Evolutionary conservation across 2,113 vertebrate species (phyloP), one percentile per base, ranked within the genome.

Genomic region (Trogon surrucura): DNA sequence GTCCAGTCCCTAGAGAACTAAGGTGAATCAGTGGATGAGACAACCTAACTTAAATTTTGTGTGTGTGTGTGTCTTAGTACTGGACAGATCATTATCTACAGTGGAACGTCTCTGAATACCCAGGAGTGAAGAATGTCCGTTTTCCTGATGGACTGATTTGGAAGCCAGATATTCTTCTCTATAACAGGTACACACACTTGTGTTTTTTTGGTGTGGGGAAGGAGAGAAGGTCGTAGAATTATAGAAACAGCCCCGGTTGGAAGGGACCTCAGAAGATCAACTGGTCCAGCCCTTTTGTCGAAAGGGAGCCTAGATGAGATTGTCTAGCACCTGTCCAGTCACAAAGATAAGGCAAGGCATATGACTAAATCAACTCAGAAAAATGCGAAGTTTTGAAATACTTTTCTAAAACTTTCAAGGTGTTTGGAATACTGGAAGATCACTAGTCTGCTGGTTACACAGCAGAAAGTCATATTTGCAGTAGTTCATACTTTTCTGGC

Each of bases 121-220:
- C 99, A 0, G 99, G 99, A 15, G 98, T 99, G 96, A 98, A 98
- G 96, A 98, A 96, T 3, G 97, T 99, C 36, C 98, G 99, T 83
- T 99, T 99, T 96, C 99, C 99, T 13, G 98, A 98, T 95, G 97
- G 98, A 66, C 98, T 98, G 78, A 98, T 99, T 84, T 99, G 99
- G 99, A 99, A 99, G 89, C 99, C 99, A 19, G 99, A 99, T 97
- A 99, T 99, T 93, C 98, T 99, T 82, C 99, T 99, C 27, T 99
- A 99, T 72, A 99, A 99, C 99, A 99, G 99, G 99, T 99, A 97
- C 91, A 97, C 20, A 22, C 5, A 4, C 1, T 30, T 51, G 36
- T 45, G n/a, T 36, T 20, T 61, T 44, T 17, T 2, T 23, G 7
- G 1, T 32, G 10, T 9, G 20, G 22, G 54, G 20, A 67, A 64